phyloP scores from a whole-genome alignment of 2,797 vertebrate species.

The Enteromius trimaculatus region DNA sequence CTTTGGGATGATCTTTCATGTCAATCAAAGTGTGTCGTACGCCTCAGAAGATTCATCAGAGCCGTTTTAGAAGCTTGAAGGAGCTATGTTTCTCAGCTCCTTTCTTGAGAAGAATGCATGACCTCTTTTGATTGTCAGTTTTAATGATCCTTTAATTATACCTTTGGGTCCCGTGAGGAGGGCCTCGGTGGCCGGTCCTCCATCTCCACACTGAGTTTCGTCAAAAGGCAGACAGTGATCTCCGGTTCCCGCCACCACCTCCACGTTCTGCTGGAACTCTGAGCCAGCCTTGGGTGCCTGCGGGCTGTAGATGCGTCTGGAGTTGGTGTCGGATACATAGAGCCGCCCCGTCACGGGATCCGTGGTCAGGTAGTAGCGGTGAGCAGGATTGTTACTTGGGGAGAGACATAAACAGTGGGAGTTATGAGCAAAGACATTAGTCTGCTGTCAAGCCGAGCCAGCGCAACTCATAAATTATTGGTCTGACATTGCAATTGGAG shows the following conservation, averaged over 20 bases:
- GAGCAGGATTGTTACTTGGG: slow-evolving; percentile 95
- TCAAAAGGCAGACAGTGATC: slow-evolving; percentile 98
- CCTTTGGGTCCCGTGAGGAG: slow-evolving; percentile 98
- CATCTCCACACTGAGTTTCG: slow-evolving; percentile 95
- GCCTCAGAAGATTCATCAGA: slow-evolving; percentile 36
- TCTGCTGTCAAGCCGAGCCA: slow-evolving; percentile 27
- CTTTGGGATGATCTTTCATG: slow-evolving; percentile 44
- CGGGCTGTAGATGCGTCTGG: slow-evolving; percentile 91
- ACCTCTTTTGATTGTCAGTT: neutral
- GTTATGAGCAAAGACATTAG: slow-evolving; percentile 39
- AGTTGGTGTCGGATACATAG: slow-evolving; percentile 97
- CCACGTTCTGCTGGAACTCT: slow-evolving; percentile 90
- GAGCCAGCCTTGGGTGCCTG: slow-evolving; percentile 83
- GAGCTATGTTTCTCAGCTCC: neutral
- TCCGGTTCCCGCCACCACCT: slow-evolving; percentile 92
- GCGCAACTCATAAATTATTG: slow-evolving; percentile 34
- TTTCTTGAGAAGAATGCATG: neutral
- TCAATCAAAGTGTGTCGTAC: slow-evolving; percentile 31
- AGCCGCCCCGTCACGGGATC: slow-evolving; percentile 93
- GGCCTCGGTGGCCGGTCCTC: slow-evolving; percentile 92
- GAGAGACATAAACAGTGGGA: slow-evolving; percentile 38
- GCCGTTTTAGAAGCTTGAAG: slow-evolving; percentile 10
- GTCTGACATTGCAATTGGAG: slow-evolving; percentile 50
- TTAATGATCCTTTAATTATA: slow-evolving; percentile 65
- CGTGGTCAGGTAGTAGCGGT: slow-evolving; percentile 95